Conservation (phyloP, 2,888 invertebrate genomes). For the Tiliacea aurago region DNA sequence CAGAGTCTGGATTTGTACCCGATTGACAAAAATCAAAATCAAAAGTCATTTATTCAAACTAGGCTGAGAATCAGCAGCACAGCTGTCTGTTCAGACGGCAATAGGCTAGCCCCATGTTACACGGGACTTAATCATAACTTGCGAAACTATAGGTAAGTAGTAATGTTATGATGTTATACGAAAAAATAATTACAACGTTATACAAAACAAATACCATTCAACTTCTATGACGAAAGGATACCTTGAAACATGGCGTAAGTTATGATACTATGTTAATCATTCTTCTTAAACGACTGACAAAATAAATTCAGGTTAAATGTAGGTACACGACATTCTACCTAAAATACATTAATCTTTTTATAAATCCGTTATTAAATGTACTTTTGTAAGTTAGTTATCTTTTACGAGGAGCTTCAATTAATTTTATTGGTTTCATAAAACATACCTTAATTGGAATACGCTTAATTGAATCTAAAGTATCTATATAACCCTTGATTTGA, state of each 20-base stretch:
- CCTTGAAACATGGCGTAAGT: constrained; percentile 56
- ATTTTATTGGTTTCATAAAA: constrained; percentile 13
- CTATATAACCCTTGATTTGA: constrained; percentile 4
- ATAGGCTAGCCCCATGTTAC: too few species aligned
- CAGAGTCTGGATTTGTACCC: not conserved
- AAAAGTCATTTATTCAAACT: too few species aligned
- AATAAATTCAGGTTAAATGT: constrained; percentile 44
- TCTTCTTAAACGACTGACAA: constrained; percentile 24
- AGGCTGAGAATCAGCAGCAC: too few species aligned
- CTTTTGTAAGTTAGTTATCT: not conserved
- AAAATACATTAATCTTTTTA: constrained; percentile 14
- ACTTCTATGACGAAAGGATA: constrained; percentile 42
- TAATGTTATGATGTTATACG: not conserved
- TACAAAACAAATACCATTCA: constrained; percentile 4
- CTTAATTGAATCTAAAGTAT: constrained; percentile 10
- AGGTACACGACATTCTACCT: constrained; percentile 11
- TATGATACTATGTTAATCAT: constrained; percentile 17
- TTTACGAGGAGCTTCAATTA: constrained; percentile 22
- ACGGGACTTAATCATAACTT: too few species aligned
- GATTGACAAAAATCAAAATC: too few species aligned
- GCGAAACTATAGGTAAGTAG: too few species aligned
- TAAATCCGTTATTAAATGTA: constrained; percentile 10
- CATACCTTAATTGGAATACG: constrained; percentile 24
- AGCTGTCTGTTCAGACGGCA: too few species aligned
- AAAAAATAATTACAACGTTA: constrained; percentile 3